Base-by-base conservation (phyloP, 2,888 invertebrate genomes). In the Girardia tigrina region DNA sequence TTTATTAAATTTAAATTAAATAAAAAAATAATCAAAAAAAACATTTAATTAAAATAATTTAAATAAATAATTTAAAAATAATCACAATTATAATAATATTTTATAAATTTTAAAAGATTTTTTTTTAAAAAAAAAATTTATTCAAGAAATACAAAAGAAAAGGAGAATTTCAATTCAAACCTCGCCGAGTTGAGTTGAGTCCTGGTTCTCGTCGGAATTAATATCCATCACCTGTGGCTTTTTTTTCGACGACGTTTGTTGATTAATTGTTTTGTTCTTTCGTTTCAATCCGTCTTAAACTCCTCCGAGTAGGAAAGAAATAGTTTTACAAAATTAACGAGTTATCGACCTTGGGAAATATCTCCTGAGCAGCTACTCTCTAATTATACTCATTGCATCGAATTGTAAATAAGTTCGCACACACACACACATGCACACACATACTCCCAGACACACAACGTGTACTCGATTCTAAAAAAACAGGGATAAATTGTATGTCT, bases 221-320 rank as follows among this genome's bases (percentile, higher is more conserved):
- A 56, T 56, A 56, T 56, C 56, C 56, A 56, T 56, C 4, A 56
- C n/a, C 23, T 56, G 6, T n/a, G n/a, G n/a, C n/a, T n/a, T n/a
- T n/a, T n/a, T n/a, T n/a, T n/a, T n/a, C 4, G 23, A 20, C 23
- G 23, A 56, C n/a, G 56, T 56, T 56, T 56, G 56, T 56, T 56
- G 56, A 56, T 56, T 56, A 56, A 56, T 56, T n/a, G 56, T 56
- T 56, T 56, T 56, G 56, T 56, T 56, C n/a, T n/a, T n/a, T n/a
- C n/a, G n/a, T n/a, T n/a, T n/a, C n/a, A 56, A 56, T 56, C 56
- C 56, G 56, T 56, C 23, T n/a, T n/a, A n/a, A n/a, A n/a, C n/a
- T 20, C 36, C 36, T 36, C 36, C 36, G 36, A 36, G 16, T 36
- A 36, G 36, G 16, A 36, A n/a, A n/a, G n/a, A n/a, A 36, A 36